Base-by-base conservation (phyloP, 2,113 vertebrate genomes). In the Melanostigma gelatinosum region DNA sequence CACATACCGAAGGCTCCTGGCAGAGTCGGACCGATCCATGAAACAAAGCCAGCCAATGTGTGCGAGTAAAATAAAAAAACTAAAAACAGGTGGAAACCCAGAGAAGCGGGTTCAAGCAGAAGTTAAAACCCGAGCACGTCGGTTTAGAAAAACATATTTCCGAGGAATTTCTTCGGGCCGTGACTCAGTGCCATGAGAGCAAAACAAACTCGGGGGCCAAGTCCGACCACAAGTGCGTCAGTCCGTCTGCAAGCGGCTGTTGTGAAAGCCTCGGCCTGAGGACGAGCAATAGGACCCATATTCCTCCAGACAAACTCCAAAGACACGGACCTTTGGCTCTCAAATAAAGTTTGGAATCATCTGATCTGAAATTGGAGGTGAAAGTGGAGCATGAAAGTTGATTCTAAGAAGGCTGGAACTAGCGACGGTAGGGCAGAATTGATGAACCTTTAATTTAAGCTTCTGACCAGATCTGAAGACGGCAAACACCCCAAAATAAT, bases 141-240 rank as follows among this genome's bases (percentile, higher is more conserved):
- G 62, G 82, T 48, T 72, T n/a, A 34, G 12, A 83, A 64, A 67
- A 81, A 81, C 32, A 62, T n/a, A 71, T 75, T 85, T 77, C 24
- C 61, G 64, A 50, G 57, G 75, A 76, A 42, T 73, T 27, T 18
- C 67, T 36, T 18, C 58, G 38, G 81, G 79, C 6, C 58, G 44
- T 77, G 86, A 84, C 61, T 89, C 84, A 32, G 69, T 84, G 82
- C 77, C 84, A 88, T 79, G 86, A 88, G 82, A 84, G 73, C 75
- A 88, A 88, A 92, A 85, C 87, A 92, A 86, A 91, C 89, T 58
- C 46, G 2, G 84, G 62, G 87, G 82, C 87, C 84, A 85, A 66
- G 46, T 61, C 72, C 63, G 75, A 92, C 91, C 91, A 90, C 88
- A 86, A 90, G 82, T 87, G 81, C 88, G 87, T 91, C 91, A 90